Evolutionary conservation across 2,113 vertebrate genomes (phyloP).

Genomic region (Thalassarche chlororhynchos): DNA sequence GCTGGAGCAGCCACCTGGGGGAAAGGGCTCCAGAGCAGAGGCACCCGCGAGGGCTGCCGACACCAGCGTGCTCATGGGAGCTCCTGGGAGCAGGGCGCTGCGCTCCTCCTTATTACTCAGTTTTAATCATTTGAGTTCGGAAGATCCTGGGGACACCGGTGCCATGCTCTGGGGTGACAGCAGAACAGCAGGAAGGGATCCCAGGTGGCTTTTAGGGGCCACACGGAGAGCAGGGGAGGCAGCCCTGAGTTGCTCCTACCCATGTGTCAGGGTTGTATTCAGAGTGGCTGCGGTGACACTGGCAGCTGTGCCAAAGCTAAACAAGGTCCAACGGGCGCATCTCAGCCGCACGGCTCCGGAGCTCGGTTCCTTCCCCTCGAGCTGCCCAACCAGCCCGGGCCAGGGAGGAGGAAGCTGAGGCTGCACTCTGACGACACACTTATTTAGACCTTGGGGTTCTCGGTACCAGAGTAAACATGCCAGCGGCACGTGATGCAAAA

Average conservation of each 20-base stretch:
- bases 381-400: rapidly evolving
- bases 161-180: neutral
- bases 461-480: rapidly evolving
- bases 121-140: neutral
- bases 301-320: rapidly evolving
- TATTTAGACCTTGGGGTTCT: neutral
- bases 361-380: neutral
- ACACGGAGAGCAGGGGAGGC: neutral
- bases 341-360: rapidly evolving
- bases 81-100: neutral
- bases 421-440: neutral
- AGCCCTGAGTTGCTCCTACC: neutral
- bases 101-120: rapidly evolving
- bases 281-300: neutral
- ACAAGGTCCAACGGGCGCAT: rapidly evolving
- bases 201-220: neutral
- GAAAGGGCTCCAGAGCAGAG: neutral
- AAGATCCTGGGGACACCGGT: rapidly evolving
- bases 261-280: rapidly evolving
- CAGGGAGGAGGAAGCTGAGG: neutral
- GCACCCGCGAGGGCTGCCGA: rapidly evolving
- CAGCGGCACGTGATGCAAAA: neutral
- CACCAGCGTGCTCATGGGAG: rapidly evolving
- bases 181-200: neutral
- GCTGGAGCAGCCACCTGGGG: neutral